These are phyloP conservation scores for Heliconius hewitsoni DNA, from an alignment of 1,140 invertebrate genomes.

Conservation along the genomic window DNA sequence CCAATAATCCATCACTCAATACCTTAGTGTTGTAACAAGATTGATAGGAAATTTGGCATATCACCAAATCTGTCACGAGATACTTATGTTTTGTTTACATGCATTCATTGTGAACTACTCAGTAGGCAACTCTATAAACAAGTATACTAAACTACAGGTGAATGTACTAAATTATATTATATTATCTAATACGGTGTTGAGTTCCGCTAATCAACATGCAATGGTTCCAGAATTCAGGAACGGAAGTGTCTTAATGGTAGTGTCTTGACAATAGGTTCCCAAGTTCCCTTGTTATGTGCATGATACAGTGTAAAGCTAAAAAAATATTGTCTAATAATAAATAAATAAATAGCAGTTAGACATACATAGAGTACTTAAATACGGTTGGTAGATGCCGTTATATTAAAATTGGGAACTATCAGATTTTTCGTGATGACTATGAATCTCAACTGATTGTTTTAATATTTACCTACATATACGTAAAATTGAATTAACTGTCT, in stretches of 20 bases:
- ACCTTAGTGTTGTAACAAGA: conserved; percentile 14
- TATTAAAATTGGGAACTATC: background rate
- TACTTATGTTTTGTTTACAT: conserved; percentile 34
- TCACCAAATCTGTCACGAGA: conserved; percentile 37
- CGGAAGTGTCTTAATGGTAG: too few relatives aligned
- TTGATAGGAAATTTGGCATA: conserved; percentile 32
- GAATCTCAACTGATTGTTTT: too few relatives aligned
- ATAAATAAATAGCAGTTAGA: background rate
- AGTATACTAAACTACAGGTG: background rate
- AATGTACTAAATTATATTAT: background rate
- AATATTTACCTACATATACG: too few relatives aligned
- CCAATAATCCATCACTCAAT: conserved; percentile 26
- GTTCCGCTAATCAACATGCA: too few relatives aligned
- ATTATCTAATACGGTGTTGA: too few relatives aligned
- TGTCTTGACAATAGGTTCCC: too few relatives aligned
- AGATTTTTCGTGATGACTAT: background rate
- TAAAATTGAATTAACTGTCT: too few relatives aligned
- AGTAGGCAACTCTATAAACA: background rate
- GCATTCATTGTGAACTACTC: conserved; percentile 11
- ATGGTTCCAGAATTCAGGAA: too few relatives aligned
- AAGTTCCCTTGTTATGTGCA: too few relatives aligned
- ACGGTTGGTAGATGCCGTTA: background rate
- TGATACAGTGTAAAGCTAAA: too few relatives aligned
- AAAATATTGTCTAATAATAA: background rate
- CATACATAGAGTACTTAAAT: background rate